phyloP scores from a whole-genome alignment of 2,113 vertebrate genomes.

The Psilopogon haemacephalus region DNA sequence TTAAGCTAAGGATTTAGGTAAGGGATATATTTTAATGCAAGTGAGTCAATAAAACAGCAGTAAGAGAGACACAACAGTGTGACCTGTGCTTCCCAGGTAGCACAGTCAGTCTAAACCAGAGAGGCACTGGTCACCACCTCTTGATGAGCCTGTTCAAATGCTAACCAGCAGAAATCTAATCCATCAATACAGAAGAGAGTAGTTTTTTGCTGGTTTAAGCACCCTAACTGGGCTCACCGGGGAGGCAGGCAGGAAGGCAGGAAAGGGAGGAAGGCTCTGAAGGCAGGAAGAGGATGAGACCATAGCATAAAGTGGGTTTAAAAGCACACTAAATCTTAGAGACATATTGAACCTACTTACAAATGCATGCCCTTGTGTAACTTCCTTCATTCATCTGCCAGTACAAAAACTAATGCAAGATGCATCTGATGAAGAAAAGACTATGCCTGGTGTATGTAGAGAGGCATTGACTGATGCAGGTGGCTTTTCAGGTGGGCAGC shows the following conservation, averaged over 20 bases:
- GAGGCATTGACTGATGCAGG: background rate
- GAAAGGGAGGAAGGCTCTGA: background rate
- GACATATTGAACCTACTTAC: background rate
- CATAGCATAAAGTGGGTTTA: background rate
- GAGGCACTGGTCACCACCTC: background rate
- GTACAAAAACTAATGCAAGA: background rate
- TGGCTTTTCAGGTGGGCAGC: background rate
- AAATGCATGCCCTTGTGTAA: background rate
- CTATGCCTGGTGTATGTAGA: background rate
- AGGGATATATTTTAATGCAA: background rate
- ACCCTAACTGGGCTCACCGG: background rate
- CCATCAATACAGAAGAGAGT: background rate
- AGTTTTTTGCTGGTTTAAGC: background rate
- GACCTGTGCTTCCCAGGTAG: background rate
- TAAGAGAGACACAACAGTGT: background rate
- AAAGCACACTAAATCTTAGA: background rate
- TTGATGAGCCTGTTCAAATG: background rate
- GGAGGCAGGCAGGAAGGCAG: background rate
- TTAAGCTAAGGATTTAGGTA: background rate
- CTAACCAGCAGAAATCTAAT: background rate
- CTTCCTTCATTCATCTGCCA: background rate
- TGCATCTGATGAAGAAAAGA: background rate
- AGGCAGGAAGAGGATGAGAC: background rate
- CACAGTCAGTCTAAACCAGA: background rate
- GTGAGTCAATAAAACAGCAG: background rate